These are phyloP conservation scores for Notodonta dromedarius DNA, from an alignment of 2,888 invertebrate species.

Conservation along the genomic window DNA sequence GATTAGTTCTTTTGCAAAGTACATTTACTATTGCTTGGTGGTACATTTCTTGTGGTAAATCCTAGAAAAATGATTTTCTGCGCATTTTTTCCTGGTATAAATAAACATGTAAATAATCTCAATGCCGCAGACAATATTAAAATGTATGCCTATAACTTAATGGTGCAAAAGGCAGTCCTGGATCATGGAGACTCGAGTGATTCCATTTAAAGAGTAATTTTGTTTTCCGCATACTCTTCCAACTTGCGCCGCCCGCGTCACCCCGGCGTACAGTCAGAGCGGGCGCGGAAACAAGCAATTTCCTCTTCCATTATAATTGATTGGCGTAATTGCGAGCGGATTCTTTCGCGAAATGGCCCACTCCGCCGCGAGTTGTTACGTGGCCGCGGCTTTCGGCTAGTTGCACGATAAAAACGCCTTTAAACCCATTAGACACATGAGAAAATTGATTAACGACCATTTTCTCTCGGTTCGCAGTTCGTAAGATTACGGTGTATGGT, in stretches of 20 bases:
- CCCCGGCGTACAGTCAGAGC: slow-evolving; percentile 56
- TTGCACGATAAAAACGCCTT: slow-evolving; percentile 22
- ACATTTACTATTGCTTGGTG: no score
- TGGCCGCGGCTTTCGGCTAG: slow-evolving; percentile 30
- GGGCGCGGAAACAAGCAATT: slow-evolving; percentile 78
- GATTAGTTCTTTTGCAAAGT: no score
- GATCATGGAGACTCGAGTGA: no score
- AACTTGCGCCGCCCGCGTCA: slow-evolving; percentile 32
- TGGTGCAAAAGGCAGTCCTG: no score
- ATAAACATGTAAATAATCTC: no score
- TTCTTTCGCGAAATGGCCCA: slow-evolving; percentile 68
- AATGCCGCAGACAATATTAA: no score
- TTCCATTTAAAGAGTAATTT: no score
- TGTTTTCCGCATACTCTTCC: slow-evolving; percentile 15
- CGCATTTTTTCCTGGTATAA: no score
- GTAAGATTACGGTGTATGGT: background rate
- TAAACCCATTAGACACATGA: slow-evolving; percentile 29
- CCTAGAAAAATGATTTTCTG: no score
- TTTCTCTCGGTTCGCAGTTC: slow-evolving; percentile 1
- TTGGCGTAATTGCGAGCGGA: slow-evolving; percentile 78
- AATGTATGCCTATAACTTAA: no score
- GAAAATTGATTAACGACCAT: slow-evolving; percentile 13
- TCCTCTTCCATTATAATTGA: slow-evolving; percentile 81
- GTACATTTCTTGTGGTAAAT: no score
- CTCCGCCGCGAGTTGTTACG: slow-evolving; percentile 15